phyloP scores from a whole-genome alignment of 2,888 invertebrate species.

The Peribatodes rhomboidaria region DNA sequence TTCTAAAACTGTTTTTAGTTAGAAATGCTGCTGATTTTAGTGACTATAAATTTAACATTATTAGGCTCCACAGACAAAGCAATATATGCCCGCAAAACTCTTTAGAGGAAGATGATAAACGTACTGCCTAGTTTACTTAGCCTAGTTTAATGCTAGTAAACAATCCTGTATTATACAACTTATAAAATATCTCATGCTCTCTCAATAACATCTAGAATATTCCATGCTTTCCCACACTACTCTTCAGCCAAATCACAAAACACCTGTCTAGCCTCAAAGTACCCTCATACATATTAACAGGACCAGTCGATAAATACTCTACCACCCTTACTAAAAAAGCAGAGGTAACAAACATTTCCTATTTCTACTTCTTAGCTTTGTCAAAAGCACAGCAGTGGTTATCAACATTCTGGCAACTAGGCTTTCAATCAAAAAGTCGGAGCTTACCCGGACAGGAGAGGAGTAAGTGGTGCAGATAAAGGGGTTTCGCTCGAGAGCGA shows the following conservation, averaged over 20 bases:
- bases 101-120: neutral
- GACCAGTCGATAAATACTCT: neutral
- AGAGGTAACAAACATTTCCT: slow-evolving; percentile 19
- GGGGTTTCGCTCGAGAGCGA: slow-evolving; percentile 82
- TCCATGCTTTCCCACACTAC: slow-evolving; percentile 12
- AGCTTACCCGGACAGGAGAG: slow-evolving; percentile 76
- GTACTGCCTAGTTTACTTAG: too few species aligned
- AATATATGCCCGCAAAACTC: neutral
- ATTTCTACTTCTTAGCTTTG: neutral
- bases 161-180: neutral
- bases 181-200: slow-evolving; percentile 1
- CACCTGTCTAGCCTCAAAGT: slow-evolving; percentile 3
- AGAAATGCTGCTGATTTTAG: neutral
- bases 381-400: slow-evolving; percentile 10
- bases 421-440: neutral
- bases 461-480: slow-evolving; percentile 75
- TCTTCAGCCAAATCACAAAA: slow-evolving; percentile 3
- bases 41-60: neutral
- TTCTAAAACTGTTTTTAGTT: neutral
- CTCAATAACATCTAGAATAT: neutral
- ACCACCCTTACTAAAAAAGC: slow-evolving; percentile 16
- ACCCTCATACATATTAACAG: neutral
- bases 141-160: neutral
- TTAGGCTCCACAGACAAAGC: neutral
- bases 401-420: slow-evolving; percentile 8